A percentile compares a stretch with the other conserved stretches of the same genome.
phyloP scores from a whole-genome alignment of 2,888 invertebrate species.

The Dorcus hopei region DNA sequence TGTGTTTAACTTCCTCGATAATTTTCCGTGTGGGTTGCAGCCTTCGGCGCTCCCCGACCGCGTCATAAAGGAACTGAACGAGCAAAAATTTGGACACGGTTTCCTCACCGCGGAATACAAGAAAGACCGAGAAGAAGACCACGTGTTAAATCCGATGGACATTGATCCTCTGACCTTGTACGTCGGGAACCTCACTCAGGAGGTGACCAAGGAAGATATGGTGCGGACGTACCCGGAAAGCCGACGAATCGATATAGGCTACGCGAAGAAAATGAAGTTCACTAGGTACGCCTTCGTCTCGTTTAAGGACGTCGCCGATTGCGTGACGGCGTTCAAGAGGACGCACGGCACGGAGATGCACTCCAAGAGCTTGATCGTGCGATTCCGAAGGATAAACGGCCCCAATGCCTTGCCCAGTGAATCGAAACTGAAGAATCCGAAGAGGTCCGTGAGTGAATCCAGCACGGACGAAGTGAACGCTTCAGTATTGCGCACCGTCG shows the following conservation, averaged over 20 bases:
- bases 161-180: constrained; percentile 65
- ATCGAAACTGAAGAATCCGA: constrained; percentile 42
- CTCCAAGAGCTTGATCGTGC: constrained; percentile 61
- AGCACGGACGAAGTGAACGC: too few species aligned
- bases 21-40: constrained; percentile 35
- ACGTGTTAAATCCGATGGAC: constrained; percentile 54
- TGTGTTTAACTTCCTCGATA: background rate
- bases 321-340: constrained; percentile 60
- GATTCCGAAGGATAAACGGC: constrained; percentile 60
- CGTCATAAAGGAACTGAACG: constrained; percentile 58
- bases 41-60: constrained; percentile 56
- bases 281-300: constrained; percentile 67
- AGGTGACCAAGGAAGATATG: constrained; percentile 60
- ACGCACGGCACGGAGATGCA: constrained; percentile 59
- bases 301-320: constrained; percentile 58
- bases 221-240: constrained; percentile 61
- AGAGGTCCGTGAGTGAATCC: background rate
- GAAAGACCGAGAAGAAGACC: constrained; percentile 55
- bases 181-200: constrained; percentile 64
- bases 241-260: constrained; percentile 63
- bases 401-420: constrained; percentile 59
- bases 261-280: constrained; percentile 64
- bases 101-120: constrained; percentile 60
- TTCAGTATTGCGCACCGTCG: too few species aligned
- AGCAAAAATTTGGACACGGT: constrained; percentile 59